Conservation (phyloP, 1,140 invertebrate species). For the Agraylea sexmaculata region DNA sequence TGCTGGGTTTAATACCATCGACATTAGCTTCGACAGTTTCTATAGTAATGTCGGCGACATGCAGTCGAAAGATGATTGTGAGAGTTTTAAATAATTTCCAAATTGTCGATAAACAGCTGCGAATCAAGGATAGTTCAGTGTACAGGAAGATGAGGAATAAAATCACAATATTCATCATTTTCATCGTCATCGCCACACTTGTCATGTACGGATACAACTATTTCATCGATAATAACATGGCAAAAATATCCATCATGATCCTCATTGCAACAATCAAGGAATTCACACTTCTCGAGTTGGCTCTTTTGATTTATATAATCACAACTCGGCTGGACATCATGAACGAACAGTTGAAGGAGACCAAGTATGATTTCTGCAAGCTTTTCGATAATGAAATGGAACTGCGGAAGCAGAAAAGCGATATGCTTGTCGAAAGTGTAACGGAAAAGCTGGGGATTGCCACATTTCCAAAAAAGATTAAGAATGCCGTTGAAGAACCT, state of each 20-base stretch:
- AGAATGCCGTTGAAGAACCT: conserved; percentile 8
- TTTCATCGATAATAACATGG: not conserved
- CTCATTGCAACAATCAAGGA: conserved; percentile 14
- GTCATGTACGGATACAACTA: conserved; percentile 3
- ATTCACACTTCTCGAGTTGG: conserved; percentile 12
- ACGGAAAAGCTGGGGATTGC: not conserved
- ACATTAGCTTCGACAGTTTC: conserved; percentile 11
- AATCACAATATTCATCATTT: conserved; percentile 4
- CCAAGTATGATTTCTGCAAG: conserved; percentile 16
- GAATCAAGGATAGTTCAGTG: conserved; percentile 9
- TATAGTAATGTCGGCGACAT: conserved; percentile 14
- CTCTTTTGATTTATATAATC: conserved; percentile 12
- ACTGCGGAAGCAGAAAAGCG: conserved; percentile 9
- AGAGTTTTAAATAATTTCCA: conserved; percentile 18
- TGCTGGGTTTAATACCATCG: conserved; percentile 13
- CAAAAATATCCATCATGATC: conserved; percentile 2
- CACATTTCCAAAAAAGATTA: conserved; percentile 1
- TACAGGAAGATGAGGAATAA: conserved; percentile 15
- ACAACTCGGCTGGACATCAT: conserved; percentile 14
- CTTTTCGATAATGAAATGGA: conserved; percentile 15
- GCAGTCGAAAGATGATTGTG: conserved; percentile 16
- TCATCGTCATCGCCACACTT: not conserved
- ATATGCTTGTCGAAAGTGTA: conserved; percentile 8
- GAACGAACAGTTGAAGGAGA: conserved; percentile 16
- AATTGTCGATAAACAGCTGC: conserved; percentile 16